Evolutionary conservation across 2,797 vertebrate genomes (phyloP), one percentile per base, ranked within the genome.

Genomic region (Pseudochirops cupreus): DNA sequence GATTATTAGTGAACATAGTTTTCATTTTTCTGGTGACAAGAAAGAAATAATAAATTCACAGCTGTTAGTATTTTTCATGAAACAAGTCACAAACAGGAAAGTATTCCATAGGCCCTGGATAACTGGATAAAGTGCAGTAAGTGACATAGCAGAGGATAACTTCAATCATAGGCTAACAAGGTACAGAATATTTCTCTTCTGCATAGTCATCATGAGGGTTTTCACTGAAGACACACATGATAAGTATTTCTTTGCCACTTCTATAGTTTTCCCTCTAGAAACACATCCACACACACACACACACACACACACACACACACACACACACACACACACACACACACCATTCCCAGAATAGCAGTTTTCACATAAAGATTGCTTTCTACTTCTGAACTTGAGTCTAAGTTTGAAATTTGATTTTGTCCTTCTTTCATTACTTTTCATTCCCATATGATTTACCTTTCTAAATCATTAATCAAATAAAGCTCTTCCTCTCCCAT

Each of bases 111-210:
- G n/a, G 3, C 67, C 82, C 87, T 91, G 33, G 31, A 21, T 50
- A 2, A 11, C 62, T 91, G 39, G 28, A 21, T 53, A 2, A 11
- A 82, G 9, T n/a, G 5, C 3, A 89, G 89, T 16, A 91, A 58
- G 6, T 90, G 28, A 91, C 12, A 46, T 24, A 87, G 52, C 29
- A 39, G 55, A 1, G 53, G 18, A 52, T 11, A 92, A 92, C 0
- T 54, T 87, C 0, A 92, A 39, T 82, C n/a, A 93, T 10, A 53
- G 52, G 93, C 95, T 93, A 3, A 95, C 94, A 94, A 57, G 92
- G 82, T 1, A n/a, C 7, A 93, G 11, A 92, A 87, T 58, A n/a
- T n/a, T n/a, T n/a, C 33, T 67, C 33, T 67, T n/a, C 33, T 67
- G 62, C 33, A 67, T n/a, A 67, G 4, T 67, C 1, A 18, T 18